Evolutionary conservation across 2,797 vertebrate species (phyloP).

Genomic region (Anas acuta): DNA sequence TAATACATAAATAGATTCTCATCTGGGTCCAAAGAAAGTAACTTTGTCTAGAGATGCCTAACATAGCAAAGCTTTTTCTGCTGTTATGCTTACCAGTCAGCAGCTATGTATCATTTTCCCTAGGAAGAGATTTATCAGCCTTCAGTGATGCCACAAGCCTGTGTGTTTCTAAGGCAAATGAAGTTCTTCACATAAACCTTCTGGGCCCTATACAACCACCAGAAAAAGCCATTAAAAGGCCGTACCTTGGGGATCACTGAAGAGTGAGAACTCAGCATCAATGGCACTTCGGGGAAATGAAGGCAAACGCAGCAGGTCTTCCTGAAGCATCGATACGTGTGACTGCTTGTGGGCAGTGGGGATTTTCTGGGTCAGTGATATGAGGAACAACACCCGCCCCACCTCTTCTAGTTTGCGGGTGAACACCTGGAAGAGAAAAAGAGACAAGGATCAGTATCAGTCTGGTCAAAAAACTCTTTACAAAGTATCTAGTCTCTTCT

Average conservation of each 20-base stretch:
- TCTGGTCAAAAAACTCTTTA: not conserved
- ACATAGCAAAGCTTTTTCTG: not conserved
- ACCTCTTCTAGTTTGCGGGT: slow-evolving; percentile 98
- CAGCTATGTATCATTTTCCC: not conserved
- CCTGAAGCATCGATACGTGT: slow-evolving; percentile 96
- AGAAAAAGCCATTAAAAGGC: not conserved
- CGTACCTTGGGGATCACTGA: slow-evolving; percentile 92
- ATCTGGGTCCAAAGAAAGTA: not conserved
- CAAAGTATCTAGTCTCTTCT: not conserved
- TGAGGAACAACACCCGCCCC: slow-evolving; percentile 94
- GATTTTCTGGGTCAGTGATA: slow-evolving; percentile 95
- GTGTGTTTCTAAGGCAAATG: not conserved
- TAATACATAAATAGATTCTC: not conserved
- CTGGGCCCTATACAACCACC: not conserved
- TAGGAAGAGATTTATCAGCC: not conserved
- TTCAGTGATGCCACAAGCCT: not conserved
- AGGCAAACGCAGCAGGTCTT: slow-evolving; percentile 95
- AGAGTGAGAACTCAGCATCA: slow-evolving; percentile 96
- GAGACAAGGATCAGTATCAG: not conserved
- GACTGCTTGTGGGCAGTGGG: slow-evolving; percentile 96
- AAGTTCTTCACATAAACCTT: not conserved
- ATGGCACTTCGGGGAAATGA: slow-evolving; percentile 97
- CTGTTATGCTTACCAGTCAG: not conserved
- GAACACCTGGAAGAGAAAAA: slow-evolving; percentile 85
- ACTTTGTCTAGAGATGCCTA: not conserved